Evolutionary conservation across 2,888 invertebrate species (phyloP).

Genomic region (Nephrotoma guestfalica): DNA sequence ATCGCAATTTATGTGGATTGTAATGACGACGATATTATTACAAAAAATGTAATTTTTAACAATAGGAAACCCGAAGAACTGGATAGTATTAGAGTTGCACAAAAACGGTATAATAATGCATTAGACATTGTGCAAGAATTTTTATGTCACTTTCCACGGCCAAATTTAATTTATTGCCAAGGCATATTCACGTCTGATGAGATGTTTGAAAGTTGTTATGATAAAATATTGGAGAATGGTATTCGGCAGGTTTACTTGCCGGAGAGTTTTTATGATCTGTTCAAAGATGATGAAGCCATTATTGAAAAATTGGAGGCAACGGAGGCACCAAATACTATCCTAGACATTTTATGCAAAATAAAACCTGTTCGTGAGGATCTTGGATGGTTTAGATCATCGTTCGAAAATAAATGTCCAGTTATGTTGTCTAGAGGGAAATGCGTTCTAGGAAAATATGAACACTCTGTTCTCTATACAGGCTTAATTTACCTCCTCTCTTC

Average conservation of each 20-base stretch:
- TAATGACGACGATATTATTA: neutral
- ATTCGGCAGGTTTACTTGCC: neutral
- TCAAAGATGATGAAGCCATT: neutral
- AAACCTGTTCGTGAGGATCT: neutral
- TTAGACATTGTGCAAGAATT: neutral
- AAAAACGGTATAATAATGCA: neutral
- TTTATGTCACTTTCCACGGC: neutral
- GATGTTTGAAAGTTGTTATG: neutral
- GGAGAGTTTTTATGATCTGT: neutral
- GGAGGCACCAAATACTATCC: neutral
- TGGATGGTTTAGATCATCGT: neutral
- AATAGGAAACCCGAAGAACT: neutral
- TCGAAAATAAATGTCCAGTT: neutral
- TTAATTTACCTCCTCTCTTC: neutral
- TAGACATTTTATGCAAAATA: neutral
- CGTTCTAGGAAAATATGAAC: neutral
- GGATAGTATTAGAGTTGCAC: neutral
- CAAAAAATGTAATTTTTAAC: neutral
- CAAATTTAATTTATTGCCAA: neutral
- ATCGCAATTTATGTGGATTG: neutral
- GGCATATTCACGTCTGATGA: neutral
- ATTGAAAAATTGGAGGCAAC: neutral
- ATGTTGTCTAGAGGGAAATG: neutral
- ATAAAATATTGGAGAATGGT: neutral
- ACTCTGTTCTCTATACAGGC: neutral